These are phyloP conservation scores for Drosophila orena DNA, from an alignment of 1,140 invertebrate species.

Conservation along the genomic window DNA sequence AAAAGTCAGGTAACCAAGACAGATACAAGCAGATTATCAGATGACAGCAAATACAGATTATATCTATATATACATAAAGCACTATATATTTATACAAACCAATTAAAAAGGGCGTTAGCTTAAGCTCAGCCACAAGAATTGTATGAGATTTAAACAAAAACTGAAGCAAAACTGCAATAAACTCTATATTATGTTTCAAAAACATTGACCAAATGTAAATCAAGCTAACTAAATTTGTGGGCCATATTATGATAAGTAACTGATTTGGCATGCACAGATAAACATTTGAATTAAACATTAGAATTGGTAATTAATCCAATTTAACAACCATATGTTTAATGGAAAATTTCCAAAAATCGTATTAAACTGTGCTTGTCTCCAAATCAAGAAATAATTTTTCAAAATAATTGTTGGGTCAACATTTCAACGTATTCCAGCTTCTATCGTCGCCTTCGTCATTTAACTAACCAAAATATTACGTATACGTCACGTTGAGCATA, in stretches of 20 bases:
- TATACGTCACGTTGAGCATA: constrained; percentile 46
- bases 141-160: constrained; percentile 56
- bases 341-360: not conserved
- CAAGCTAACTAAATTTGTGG: constrained; percentile 50
- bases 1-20: constrained; percentile 75
- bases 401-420: constrained; percentile 20
- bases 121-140: constrained; percentile 70
- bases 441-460: constrained; percentile 33
- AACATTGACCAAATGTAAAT: constrained; percentile 42
- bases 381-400: constrained; percentile 5
- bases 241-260: constrained; percentile 13
- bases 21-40: constrained; percentile 62
- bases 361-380: constrained; percentile 19
- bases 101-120: constrained; percentile 50
- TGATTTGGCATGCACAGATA: constrained; percentile 10
- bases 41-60: constrained; percentile 48
- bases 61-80: constrained; percentile 54
- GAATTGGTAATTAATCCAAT: not conserved
- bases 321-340: too few relatives aligned
- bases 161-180: constrained; percentile 60
- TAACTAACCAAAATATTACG: constrained; percentile 37
- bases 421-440: constrained; percentile 38
- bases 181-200: constrained; percentile 65
- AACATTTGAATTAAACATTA: not conserved
- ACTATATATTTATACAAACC: constrained; percentile 67